These are phyloP conservation scores for Ciconia nigra DNA, from an alignment of 2,797 vertebrate species.

Conservation along the genomic window DNA sequence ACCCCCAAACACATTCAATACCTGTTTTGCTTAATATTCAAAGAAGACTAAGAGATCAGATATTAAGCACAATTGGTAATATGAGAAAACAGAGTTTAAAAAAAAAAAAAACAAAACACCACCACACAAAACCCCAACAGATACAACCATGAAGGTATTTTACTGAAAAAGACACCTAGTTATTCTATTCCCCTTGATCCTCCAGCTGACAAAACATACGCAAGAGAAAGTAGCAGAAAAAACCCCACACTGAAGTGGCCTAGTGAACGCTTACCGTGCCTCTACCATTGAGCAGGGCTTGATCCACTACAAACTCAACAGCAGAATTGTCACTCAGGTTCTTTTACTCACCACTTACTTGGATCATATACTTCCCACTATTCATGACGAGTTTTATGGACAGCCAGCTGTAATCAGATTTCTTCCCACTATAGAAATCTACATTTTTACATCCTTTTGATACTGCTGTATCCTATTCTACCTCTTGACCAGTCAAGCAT, in stretches of 20 bases:
- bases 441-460: neutral
- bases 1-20: neutral
- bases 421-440: neutral
- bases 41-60: neutral
- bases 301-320: neutral
- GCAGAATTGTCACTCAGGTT: neutral
- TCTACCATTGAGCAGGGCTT: neutral
- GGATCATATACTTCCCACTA: neutral
- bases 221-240: neutral
- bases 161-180: neutral
- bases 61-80: neutral
- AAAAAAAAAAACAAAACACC: neutral
- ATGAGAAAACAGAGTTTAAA: neutral
- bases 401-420: neutral
- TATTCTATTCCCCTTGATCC: neutral
- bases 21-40: neutral
- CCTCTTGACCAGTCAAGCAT: neutral
- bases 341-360: neutral
- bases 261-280: rapidly evolving
- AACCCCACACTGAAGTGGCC: rapidly evolving
- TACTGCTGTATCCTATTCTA: neutral
- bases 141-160: neutral
- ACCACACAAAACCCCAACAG: neutral
- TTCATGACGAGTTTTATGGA: neutral
- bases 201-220: neutral